A percentile compares a stretch with the other conserved stretches of the same genome.
Evolutionary conservation across 2,113 vertebrate species (phyloP).

Genomic region (Desmodus rotundus): DNA sequence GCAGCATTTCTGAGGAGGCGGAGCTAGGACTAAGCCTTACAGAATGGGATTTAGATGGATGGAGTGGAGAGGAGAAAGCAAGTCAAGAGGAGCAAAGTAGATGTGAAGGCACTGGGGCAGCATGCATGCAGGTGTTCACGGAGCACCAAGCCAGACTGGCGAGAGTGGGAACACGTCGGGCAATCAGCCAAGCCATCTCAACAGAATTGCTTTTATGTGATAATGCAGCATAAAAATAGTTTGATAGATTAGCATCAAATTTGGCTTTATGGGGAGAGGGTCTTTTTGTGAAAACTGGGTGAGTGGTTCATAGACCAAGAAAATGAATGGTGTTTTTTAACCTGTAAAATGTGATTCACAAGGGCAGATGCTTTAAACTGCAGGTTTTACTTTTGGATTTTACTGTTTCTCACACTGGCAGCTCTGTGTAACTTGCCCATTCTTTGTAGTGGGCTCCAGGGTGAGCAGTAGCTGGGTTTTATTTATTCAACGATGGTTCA

Average conservation of each 20-base stretch:
- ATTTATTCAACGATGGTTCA: slow-evolving; percentile 41
- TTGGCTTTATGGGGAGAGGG: not conserved
- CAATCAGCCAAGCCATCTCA: not conserved
- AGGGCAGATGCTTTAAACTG: slow-evolving; percentile 21
- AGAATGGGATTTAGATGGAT: not conserved
- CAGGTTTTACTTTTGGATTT: slow-evolving; percentile 32
- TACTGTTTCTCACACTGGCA: slow-evolving; percentile 18
- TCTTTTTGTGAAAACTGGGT: not conserved
- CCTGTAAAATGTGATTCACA: slow-evolving; percentile 43
- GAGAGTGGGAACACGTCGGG: not conserved
- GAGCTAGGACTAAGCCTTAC: not conserved
- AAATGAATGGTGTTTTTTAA: not conserved
- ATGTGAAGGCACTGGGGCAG: not conserved
- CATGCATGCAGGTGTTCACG: not conserved
- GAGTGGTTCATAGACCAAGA: slow-evolving; percentile 2
- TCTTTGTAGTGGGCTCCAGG: slow-evolving; percentile 48
- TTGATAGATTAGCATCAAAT: not conserved
- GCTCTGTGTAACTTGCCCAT: slow-evolving; percentile 37
- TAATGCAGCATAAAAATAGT: not conserved
- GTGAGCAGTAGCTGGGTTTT: slow-evolving; percentile 43
- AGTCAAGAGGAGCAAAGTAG: not conserved
- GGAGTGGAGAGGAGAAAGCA: not conserved
- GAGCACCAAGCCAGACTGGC: not conserved
- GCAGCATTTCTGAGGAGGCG: not conserved
- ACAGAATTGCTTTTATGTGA: slow-evolving; percentile 5